Evolutionary conservation across 2,797 vertebrate species (phyloP), one percentile per base, ranked within the genome.

Genomic region (Hoplostethus mediterraneus): DNA sequence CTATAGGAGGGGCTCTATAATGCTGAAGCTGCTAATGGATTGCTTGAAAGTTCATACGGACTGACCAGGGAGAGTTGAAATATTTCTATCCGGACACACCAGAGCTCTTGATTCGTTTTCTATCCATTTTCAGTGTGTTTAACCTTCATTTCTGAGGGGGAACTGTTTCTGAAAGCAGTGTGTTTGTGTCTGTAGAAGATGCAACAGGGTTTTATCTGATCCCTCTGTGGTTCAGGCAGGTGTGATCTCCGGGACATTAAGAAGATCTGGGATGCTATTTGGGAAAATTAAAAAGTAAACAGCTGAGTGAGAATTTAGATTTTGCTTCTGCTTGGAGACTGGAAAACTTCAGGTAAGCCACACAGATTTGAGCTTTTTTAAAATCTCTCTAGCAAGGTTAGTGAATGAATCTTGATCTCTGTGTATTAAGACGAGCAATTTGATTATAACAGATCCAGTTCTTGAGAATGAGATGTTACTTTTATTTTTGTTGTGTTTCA

Each of bases 1-100:
- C 54, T 52, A 30, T 82, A 84, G 91, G 89, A 83, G 88, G 91
- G 74, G 87, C 90, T 79, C 55, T 0, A n/a, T 45, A 71, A 71
- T 73, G 73, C 70, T 31, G 72, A 53, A 31, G 75, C 82, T 73
- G 68, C 73, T 79, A 63, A 80, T 84, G 81, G 81, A 83, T 73
- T 73, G 62, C 59, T 67, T 71, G 54, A 63, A 83, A 75, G 77
- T 89, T 90, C 6, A 58, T 62, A 49, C 8, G 51, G 31, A 45
- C 70, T 56, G 52, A 79, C 13, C 5, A 21, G 28, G n/a, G 63
- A 77, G 51, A 7, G 62, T 55, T 67, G 73, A 56, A 62, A 63
- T 79, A 63, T 63, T 79, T 61, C 40, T 16, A 79, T 58, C 67
- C 47, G 52, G 83, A 67, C 52, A 10, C 48, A 21, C 14, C 2